Percentiles rank a stretch among this genome's conserved stretches.
Conservation (phyloP, 2,888 invertebrate genomes). For the Diarsia brunnea region DNA sequence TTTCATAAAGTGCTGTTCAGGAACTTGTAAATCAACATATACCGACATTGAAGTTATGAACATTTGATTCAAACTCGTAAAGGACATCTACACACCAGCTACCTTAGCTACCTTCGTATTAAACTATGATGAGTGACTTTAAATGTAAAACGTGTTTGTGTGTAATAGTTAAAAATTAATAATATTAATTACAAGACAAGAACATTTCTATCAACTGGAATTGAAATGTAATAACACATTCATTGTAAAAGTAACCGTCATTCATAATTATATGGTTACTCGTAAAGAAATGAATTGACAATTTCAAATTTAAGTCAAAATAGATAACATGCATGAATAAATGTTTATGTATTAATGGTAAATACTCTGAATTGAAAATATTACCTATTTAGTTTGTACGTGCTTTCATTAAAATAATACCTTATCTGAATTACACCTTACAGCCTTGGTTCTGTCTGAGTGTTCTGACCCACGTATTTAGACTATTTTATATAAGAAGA, state of each 20-base stretch:
- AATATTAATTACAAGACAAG: constrained; percentile 10
- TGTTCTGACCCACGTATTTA: not conserved
- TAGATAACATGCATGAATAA: constrained; percentile 14
- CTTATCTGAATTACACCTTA: not conserved
- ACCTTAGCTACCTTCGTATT: not conserved
- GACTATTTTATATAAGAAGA: not conserved
- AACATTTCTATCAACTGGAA: not conserved
- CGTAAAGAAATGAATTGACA: too few species aligned
- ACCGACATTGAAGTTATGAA: not conserved
- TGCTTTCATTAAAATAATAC: not conserved
- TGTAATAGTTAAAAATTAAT: constrained; percentile 11
- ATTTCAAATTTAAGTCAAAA: constrained; percentile 8
- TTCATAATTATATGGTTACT: too few species aligned
- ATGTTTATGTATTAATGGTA: not conserved
- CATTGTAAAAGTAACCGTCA: too few species aligned
- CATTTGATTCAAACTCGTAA: not conserved
- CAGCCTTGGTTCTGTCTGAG: not conserved
- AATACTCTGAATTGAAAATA: not conserved
- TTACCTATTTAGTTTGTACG: not conserved
- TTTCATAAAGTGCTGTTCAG: constrained; percentile 93
- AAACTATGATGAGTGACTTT: constrained; percentile 20
- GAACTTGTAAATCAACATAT: constrained; percentile 76
- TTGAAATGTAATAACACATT: not conserved
- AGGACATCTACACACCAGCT: not conserved
- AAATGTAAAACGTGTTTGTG: constrained; percentile 2